Evolutionary conservation across 2,797 vertebrate genomes (phyloP).

Genomic region (Clarias pachynema): DNA sequence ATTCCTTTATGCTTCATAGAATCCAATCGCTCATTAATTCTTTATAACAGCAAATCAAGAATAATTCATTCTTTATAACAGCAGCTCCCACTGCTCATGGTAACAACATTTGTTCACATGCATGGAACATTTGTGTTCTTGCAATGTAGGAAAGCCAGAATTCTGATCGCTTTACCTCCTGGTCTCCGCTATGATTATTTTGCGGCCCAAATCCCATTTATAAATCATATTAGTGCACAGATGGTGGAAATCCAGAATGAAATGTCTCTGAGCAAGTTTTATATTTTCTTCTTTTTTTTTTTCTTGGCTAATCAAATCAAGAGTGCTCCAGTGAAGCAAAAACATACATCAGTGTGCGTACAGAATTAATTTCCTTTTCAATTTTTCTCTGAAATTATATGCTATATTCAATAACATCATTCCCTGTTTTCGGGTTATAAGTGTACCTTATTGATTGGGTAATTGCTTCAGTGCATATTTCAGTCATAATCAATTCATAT

Average conservation of each 20-base stretch:
- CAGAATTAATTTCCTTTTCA: not conserved
- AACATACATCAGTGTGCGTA: not conserved
- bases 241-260: slow-evolving; percentile 8
- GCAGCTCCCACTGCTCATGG: too few species aligned
- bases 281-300: not conserved
- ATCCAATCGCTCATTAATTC: not conserved
- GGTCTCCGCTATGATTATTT: not conserved
- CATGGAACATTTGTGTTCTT: not conserved
- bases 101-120: not conserved
- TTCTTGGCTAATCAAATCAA: not conserved
- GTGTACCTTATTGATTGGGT: not conserved
- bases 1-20: not conserved
- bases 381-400: not conserved
- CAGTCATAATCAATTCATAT: not conserved
- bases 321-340: not conserved
- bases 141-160: not conserved
- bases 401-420: not conserved
- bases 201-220: not conserved
- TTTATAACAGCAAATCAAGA: not conserved
- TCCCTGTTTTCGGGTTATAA: not conserved
- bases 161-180: not conserved
- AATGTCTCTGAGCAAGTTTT: not conserved
- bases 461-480: not conserved
- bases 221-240: slow-evolving; percentile 1
- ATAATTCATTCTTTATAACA: too few species aligned